Base-by-base conservation (phyloP, 2,113 vertebrate genomes). In the Psettodes erumei region DNA sequence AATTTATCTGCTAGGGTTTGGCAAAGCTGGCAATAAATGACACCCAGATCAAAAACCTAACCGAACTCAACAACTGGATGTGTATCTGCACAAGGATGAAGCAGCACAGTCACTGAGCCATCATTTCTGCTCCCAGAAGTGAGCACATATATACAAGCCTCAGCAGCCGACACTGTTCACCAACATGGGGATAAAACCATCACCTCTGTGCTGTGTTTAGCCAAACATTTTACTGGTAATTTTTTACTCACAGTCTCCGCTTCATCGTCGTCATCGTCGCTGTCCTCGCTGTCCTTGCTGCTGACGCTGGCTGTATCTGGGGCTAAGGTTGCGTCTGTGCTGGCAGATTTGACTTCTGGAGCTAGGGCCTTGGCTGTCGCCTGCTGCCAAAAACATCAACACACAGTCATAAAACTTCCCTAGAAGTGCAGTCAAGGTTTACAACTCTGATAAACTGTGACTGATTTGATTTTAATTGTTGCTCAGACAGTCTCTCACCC, bases 181-280 rank as follows among this genome's bases (percentile, higher is more conserved):
- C n/a, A n/a, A n/a, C n/a, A n/a, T n/a, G n/a, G n/a, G n/a, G n/a
- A n/a, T n/a, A n/a, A n/a, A n/a, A n/a, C n/a, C n/a, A n/a, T n/a
- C 23, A 27, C 19, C 28, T 27, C 2, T 19, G 8, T 0, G 2
- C 11, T 43, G 4, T 16, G 2, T 43, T 8, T 15, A 38, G n/a
- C 54, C 15, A 53, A 11, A 42, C 4, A 3, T 27, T 8, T 35
- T 21, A 9, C 4, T 23, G 9, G 1, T 38, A 19, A 37, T 10
- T 18, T 35, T 75, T 33, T 64, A 91, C 92, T 94, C 69, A 94
- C 92, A 8, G 3, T 83, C 25, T 87, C 89, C 9, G 92, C 85
- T 42, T 90, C 87, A 4, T 89, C 86, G 6, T 89, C 77, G 1
- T 85, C 85, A 1, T 87, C 83, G 0, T 79, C 79, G 16, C 79